These are phyloP conservation scores for Euzophera pinguis DNA, from an alignment of 2,888 invertebrate genomes.

Conservation along the genomic window DNA sequence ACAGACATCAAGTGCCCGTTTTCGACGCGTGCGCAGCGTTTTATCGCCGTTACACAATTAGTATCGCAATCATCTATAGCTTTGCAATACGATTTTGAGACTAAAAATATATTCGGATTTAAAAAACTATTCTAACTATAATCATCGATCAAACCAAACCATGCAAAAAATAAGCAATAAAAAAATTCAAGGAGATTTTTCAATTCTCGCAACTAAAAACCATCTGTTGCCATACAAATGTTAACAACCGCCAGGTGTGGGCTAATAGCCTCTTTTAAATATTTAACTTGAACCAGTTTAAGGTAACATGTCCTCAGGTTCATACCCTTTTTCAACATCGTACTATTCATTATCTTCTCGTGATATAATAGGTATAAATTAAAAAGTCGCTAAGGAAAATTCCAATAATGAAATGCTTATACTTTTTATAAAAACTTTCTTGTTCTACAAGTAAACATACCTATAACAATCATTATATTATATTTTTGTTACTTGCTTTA, in stretches of 20 bases:
- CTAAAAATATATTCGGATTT: too few species aligned
- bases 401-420: too few species aligned
- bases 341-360: background rate
- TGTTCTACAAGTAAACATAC: too few species aligned
- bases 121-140: too few species aligned
- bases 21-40: background rate
- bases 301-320: background rate
- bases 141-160: too few species aligned
- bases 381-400: too few species aligned
- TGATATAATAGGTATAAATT: background rate
- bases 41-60: background rate
- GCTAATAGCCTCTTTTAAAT: background rate
- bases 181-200: background rate
- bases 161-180: too few species aligned
- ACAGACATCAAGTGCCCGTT: too few species aligned
- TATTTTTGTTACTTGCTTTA: too few species aligned
- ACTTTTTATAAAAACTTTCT: too few species aligned
- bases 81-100: background rate
- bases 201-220: background rate
- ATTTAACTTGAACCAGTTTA: constrained; percentile 2
- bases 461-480: too few species aligned
- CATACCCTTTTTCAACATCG: background rate
- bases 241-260: background rate
- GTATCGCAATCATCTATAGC: background rate
- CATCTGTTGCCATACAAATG: background rate